Evolutionary conservation across 2,888 invertebrate species (phyloP), one percentile per base, ranked within the genome.

Genomic region (Teleogryllus oceanicus): DNA sequence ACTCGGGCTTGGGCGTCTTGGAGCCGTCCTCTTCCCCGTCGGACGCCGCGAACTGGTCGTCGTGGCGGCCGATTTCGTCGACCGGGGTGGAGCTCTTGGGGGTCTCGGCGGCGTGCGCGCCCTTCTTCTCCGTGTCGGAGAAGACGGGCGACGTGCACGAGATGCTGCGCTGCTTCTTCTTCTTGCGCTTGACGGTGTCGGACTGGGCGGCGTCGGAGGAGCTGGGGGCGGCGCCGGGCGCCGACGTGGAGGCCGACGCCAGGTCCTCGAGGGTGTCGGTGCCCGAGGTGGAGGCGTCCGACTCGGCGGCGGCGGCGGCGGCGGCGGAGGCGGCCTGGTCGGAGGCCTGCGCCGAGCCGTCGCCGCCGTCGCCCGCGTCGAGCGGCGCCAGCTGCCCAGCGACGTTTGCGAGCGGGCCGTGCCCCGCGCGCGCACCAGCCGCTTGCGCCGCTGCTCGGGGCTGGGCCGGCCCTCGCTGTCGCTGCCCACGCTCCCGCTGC

Each of bases 401-500:
- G 81, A 82, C 0, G 93, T 94, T 86, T 95, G 94, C 18, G 94
- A 94, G 78, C 95, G 89, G 0, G 94, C 94, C 0, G 94, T 94
- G 10, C 95, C 95, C 76, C 62, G 13, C n/a, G 77, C 77, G 37
- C 77, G 77, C 0, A 95, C 95, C 81, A 95, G 87, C 74, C 93
- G 90, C 85, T 96, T 96, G 81, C 95, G 89, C 12, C 95, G 88
- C 85, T 96, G 95, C 85, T 95, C 95, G 0, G 96, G 96, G 87
- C 95, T 96, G 5, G 95, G 95, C 83, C 92, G 91, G 1, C 96
- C 96, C 85, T 96, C 96, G 85, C 95, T 95, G 84, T 96, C 96
- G 87, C 96, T 96, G 11, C 96, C 96, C 0, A 96, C 96, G 85
- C 95, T 95, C 2, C 95, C 96, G 79, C 85, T 84, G 74, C 85